These are phyloP conservation scores for Chaetodon trifasciatus DNA, from an alignment of 2,797 vertebrate species.

Conservation along the genomic window DNA sequence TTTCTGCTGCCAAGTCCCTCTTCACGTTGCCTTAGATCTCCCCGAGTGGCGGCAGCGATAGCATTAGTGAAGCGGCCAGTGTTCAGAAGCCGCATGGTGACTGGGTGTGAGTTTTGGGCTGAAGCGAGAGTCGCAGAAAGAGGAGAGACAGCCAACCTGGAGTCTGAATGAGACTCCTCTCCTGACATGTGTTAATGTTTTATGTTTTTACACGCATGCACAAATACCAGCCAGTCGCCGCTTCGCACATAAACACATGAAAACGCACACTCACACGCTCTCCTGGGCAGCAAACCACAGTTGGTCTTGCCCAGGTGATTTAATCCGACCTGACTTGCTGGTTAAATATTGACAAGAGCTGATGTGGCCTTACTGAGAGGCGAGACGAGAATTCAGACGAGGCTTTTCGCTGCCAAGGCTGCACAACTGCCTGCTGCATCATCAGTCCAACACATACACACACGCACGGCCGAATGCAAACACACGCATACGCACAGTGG, in stretches of 20 bases:
- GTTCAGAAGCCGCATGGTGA: slow-evolving; percentile 29
- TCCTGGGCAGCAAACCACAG: slow-evolving; percentile 41
- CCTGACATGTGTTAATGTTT: slow-evolving; percentile 63
- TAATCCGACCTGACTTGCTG: slow-evolving; percentile 83
- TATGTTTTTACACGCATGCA: slow-evolving; percentile 41
- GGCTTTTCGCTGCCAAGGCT: slow-evolving; percentile 67
- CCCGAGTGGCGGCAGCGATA: slow-evolving; percentile 8
- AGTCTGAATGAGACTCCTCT: slow-evolving; percentile 26
- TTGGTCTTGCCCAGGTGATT: slow-evolving; percentile 78
- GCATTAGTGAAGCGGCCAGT: slow-evolving; percentile 12
- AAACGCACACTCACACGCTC: slow-evolving; percentile 19
- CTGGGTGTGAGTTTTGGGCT: slow-evolving; percentile 43
- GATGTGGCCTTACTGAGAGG: slow-evolving; percentile 63
- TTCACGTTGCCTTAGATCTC: slow-evolving; percentile 22
- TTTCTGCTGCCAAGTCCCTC: slow-evolving; percentile 35
- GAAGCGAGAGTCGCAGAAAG: neutral
- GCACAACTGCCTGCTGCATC: slow-evolving; percentile 71
- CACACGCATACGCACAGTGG: slow-evolving; percentile 52
- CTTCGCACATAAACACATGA: slow-evolving; percentile 42
- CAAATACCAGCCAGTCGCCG: slow-evolving; percentile 22
- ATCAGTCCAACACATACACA: slow-evolving; percentile 55
- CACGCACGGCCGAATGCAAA: slow-evolving; percentile 48
- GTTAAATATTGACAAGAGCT: slow-evolving; percentile 90
- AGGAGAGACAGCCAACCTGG: neutral
- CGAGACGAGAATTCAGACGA: slow-evolving; percentile 58